phyloP scores from a whole-genome alignment of 2,888 invertebrate genomes.

The Tubulanus polymorphus region DNA sequence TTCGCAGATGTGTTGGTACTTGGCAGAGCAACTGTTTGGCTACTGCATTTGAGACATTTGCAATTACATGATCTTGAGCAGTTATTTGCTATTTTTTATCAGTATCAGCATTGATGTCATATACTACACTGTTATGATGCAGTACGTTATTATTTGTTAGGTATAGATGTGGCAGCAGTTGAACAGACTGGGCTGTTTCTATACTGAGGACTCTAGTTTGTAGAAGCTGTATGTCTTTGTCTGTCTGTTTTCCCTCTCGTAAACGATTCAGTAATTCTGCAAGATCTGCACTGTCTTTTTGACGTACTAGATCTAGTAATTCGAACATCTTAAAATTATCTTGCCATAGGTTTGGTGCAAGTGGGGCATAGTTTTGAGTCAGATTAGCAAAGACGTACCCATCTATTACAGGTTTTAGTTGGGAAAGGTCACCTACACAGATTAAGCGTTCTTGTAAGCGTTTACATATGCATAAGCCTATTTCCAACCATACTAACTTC shows the following conservation, averaged over 20 bases:
- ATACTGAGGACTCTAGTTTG: no score
- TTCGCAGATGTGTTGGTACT: constrained; percentile 16
- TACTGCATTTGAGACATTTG: constrained; percentile 11
- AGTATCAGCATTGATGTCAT: no score
- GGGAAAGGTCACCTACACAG: not conserved
- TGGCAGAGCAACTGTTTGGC: constrained; percentile 10
- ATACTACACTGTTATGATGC: no score
- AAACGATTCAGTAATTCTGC: constrained; percentile 4
- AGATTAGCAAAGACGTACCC: not conserved
- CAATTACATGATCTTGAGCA: constrained; percentile 18
- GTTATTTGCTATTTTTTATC: constrained; percentile 13
- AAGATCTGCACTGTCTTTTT: not conserved
- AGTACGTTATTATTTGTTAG: no score
- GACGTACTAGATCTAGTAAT: no score
- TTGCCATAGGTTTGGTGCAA: not conserved
- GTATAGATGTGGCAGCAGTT: no score
- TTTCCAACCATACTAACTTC: constrained; percentile 7
- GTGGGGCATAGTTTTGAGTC: not conserved
- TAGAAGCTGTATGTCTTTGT: not conserved
- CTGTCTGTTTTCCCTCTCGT: constrained; percentile 1
- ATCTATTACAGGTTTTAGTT: constrained; percentile 5
- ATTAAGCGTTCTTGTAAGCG: no score
- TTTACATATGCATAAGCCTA: no score
- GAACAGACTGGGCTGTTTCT: no score
- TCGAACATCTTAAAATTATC: not conserved